Percentiles rank a stretch among this genome's conserved stretches.
These are phyloP conservation scores for Cheilinus undulatus DNA, from an alignment of 2,113 vertebrate genomes.

Conservation along the genomic window DNA sequence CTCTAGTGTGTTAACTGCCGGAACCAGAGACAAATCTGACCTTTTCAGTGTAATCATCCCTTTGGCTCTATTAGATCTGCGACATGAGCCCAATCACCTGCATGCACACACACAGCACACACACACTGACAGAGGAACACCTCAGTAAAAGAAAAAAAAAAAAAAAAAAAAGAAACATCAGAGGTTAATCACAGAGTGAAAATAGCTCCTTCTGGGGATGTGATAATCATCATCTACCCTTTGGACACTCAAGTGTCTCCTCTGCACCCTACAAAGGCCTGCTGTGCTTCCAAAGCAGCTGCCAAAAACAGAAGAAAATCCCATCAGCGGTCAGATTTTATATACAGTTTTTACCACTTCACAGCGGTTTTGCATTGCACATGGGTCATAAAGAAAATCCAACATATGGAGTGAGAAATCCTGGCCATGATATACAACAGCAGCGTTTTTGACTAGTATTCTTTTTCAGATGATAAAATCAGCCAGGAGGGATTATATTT, in stretches of 20 bases:
- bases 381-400: slow-evolving; percentile 49
- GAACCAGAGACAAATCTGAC: slow-evolving; percentile 72
- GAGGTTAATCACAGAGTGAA: slow-evolving; percentile 68
- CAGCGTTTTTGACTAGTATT: slow-evolving; percentile 10
- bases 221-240: slow-evolving; percentile 63
- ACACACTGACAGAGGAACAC: slow-evolving; percentile 8
- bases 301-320: slow-evolving; percentile 6
- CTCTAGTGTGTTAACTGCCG: slow-evolving; percentile 53
- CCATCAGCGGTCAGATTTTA: slow-evolving; percentile 13
- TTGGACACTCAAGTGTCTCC: slow-evolving; percentile 35
- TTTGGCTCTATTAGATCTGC: slow-evolving; percentile 67
- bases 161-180: too few species aligned
- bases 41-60: slow-evolving; percentile 74
- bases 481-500: slow-evolving; percentile 37
- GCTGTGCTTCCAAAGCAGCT: neutral
- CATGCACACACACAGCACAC: slow-evolving; percentile 29
- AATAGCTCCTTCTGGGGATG: slow-evolving; percentile 47
- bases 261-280: slow-evolving; percentile 26
- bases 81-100: slow-evolving; percentile 57
- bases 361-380: slow-evolving; percentile 53
- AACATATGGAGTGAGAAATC: slow-evolving; percentile 18
- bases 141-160: slow-evolving; percentile 45
- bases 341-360: slow-evolving; percentile 31
- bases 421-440: slow-evolving; percentile 27
- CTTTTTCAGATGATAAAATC: slow-evolving; percentile 48